A percentile compares a stretch with the other conserved stretches of the same genome.
These are phyloP conservation scores for Nomada ferruginata DNA, from an alignment of 2,888 invertebrate genomes.

Conservation along the genomic window DNA sequence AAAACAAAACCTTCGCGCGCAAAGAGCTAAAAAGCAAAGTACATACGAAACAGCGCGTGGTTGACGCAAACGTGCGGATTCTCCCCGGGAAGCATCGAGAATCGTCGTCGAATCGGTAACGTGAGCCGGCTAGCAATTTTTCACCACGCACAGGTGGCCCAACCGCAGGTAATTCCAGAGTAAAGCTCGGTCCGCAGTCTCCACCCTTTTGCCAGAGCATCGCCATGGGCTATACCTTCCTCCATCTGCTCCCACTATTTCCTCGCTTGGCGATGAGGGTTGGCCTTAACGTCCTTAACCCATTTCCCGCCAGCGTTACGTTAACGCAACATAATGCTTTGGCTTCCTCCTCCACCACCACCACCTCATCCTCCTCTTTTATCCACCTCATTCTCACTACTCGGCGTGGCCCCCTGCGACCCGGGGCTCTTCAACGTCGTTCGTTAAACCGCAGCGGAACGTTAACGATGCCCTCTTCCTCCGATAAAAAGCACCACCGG, in stretches of 20 bases:
- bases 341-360: slow-evolving; percentile 41
- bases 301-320: slow-evolving; percentile 63
- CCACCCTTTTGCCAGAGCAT: slow-evolving; percentile 41
- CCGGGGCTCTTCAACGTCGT: slow-evolving; percentile 32
- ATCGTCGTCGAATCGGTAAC: background rate
- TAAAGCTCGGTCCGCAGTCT: slow-evolving; percentile 37
- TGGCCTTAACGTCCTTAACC: slow-evolving; percentile 69
- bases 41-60: no score
- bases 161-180: slow-evolving; percentile 38
- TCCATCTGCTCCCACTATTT: slow-evolving; percentile 37
- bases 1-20: no score
- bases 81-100: background rate
- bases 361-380: background rate
- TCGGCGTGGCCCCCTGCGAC: background rate
- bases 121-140: background rate
- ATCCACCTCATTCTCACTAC: background rate
- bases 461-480: slow-evolving; percentile 60
- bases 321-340: slow-evolving; percentile 67
- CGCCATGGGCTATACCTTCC: slow-evolving; percentile 49
- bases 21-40: no score
- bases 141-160: slow-evolving; percentile 20
- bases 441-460: slow-evolving; percentile 61
- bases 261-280: slow-evolving; percentile 44
- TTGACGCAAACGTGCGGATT: background rate
- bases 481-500: slow-evolving; percentile 36